phyloP scores from a whole-genome alignment of 1,140 invertebrate species.

The Stegodyphus mimosarum region DNA sequence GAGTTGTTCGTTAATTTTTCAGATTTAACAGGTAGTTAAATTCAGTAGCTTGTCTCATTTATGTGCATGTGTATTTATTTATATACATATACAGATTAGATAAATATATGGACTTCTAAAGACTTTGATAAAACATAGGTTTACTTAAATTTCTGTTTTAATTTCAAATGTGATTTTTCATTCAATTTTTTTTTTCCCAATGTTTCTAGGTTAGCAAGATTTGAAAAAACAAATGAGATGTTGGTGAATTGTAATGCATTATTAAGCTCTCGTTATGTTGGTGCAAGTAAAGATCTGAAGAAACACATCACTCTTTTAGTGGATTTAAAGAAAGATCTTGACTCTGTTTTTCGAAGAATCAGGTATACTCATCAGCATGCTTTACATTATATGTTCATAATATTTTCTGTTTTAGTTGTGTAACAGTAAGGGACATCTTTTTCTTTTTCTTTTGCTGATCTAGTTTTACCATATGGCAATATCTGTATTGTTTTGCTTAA shows the following conservation, averaged over 20 bases:
- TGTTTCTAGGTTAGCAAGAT: slow-evolving; percentile 84
- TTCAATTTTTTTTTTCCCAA: background rate
- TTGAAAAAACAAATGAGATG: slow-evolving; percentile 98
- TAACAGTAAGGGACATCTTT: background rate
- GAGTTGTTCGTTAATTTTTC: too few relatives aligned
- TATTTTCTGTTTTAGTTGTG: background rate
- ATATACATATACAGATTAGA: too few relatives aligned
- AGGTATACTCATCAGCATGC: slow-evolving; percentile 64
- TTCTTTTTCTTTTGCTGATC: too few relatives aligned
- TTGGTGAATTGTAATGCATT: slow-evolving; percentile 92
- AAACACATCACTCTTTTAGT: slow-evolving; percentile 83
- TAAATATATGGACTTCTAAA: too few relatives aligned
- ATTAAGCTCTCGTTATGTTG: slow-evolving; percentile 82
- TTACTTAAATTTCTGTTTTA: too few relatives aligned
- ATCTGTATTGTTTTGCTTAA: too few relatives aligned
- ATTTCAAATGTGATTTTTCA: too few relatives aligned
- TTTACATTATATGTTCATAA: background rate
- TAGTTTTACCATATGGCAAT: too few relatives aligned
- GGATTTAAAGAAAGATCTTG: slow-evolving; percentile 76
- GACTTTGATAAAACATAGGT: too few relatives aligned
- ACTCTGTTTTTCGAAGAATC: slow-evolving; percentile 74
- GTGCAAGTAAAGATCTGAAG: slow-evolving; percentile 86
- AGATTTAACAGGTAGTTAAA: too few relatives aligned
- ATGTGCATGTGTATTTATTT: too few relatives aligned
- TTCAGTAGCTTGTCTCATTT: too few relatives aligned